phyloP scores from a whole-genome alignment of 1,140 invertebrate genomes.

The Galleria mellonella region DNA sequence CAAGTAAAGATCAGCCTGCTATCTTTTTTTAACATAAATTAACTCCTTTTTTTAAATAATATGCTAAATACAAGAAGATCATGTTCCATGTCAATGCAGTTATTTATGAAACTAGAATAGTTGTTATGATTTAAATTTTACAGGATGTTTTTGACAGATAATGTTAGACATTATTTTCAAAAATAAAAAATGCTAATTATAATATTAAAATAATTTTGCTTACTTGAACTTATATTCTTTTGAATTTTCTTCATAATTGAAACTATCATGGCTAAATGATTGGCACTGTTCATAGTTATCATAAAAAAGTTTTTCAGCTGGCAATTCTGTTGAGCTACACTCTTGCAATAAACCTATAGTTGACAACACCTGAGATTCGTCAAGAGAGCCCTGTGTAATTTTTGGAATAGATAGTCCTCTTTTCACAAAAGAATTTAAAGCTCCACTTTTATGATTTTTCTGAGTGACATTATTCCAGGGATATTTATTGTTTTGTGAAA shows the following conservation, averaged over 20 bases:
- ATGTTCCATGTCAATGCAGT: too few relatives aligned
- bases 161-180: too few relatives aligned
- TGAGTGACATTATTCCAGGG: constrained; percentile 55
- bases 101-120: too few relatives aligned
- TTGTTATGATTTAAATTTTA: too few relatives aligned
- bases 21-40: too few relatives aligned
- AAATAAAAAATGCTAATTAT: too few relatives aligned
- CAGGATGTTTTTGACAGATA: too few relatives aligned
- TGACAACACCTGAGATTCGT: constrained; percentile 28
- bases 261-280: constrained; percentile 27
- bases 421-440: constrained; percentile 43
- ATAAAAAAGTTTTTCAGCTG: constrained; percentile 51
- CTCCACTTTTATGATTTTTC: constrained; percentile 36
- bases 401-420: constrained; percentile 38
- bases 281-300: constrained; percentile 51
- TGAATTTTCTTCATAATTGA: constrained; percentile 23
- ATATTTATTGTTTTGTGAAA: constrained; percentile 56
- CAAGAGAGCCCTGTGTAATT: constrained; percentile 28
- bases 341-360: constrained; percentile 35
- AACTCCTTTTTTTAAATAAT: too few relatives aligned
- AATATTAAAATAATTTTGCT: too few relatives aligned
- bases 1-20: too few relatives aligned
- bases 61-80: too few relatives aligned
- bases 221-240: constrained; percentile 29
- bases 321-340: constrained; percentile 35